Evolutionary conservation across 2,888 invertebrate species (phyloP), one percentile per base, ranked within the genome.

Genomic region (Sarcophaga subvicina): DNA sequence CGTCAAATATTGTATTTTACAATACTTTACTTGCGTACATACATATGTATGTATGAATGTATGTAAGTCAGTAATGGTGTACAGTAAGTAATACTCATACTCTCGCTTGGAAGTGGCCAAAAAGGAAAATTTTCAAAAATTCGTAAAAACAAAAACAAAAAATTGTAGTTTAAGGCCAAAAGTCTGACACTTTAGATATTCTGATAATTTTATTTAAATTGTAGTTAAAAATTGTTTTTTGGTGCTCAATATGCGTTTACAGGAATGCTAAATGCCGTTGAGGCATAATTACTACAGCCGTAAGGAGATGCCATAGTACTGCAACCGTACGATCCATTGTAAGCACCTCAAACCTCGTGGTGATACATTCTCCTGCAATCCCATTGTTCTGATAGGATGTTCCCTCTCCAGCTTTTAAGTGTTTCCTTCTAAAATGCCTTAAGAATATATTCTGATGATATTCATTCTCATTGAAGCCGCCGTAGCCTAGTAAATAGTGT

Each of bases 1-100:
- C 78, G 75, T 82, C 78, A 79, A 85, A 79, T 67, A 67, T 45
- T 22, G 22, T 54, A 71, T 47, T 75, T 66, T 73, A 47, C 59
- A 37, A 64, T 62, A 67, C 59, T 49, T 47, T 37, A 37, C 37
- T 37, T 37, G 8, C 8, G 37, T 10, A 37, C 10, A 2, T 37
- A 62, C 25, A n/a, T 14, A 49, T 54, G 8, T 1, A 54, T 20
- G 11, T 37, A 75, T 20, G 14, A 2, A 3, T 47, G 72, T 6
- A 22, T 25, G 11, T 59, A 17, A 12, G 11, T 49, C 10, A 4
- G 4, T 60, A 47, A 47, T 59, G 20, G 14, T 14, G 37, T 37
- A 22, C 37, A 22, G 1, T 1, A 22, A 27, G 59, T 59, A 4
- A 20, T 25, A 76, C 27, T 75, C 22, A 47, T 49, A 76, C 59